phyloP scores from a whole-genome alignment of 2,113 vertebrate genomes.

The Oenanthe oenanthe region DNA sequence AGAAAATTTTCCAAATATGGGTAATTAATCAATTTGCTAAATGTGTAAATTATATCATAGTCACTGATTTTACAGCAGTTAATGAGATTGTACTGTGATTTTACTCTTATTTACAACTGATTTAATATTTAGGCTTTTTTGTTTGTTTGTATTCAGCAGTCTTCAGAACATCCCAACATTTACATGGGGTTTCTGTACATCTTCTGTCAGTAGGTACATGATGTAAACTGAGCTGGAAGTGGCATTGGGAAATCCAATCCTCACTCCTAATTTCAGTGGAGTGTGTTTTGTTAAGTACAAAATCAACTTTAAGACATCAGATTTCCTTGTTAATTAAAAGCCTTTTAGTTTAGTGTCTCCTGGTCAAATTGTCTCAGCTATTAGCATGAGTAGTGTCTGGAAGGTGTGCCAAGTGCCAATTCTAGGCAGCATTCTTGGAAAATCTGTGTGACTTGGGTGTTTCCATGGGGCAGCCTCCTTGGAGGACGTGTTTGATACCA shows the following conservation, averaged over 20 bases:
- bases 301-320: neutral
- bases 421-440: neutral
- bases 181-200: neutral
- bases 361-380: neutral
- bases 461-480: neutral
- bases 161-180: neutral
- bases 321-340: neutral
- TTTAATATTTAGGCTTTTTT: neutral
- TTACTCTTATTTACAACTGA: neutral
- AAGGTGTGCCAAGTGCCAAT: neutral
- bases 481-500: rapidly evolving
- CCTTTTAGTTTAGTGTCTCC: neutral
- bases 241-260: neutral
- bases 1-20: neutral
- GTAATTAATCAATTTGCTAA: neutral
- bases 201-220: neutral
- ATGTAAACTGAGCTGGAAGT: neutral
- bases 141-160: neutral
- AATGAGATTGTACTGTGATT: neutral
- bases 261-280: neutral
- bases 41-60: neutral
- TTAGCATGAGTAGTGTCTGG: neutral
- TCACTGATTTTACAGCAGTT: neutral
- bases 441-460: neutral
- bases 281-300: neutral